Evolutionary conservation across 92 coral and sea anemone genomes (phyloP).

Genomic region (Palythoa caribaeorum): DNA sequence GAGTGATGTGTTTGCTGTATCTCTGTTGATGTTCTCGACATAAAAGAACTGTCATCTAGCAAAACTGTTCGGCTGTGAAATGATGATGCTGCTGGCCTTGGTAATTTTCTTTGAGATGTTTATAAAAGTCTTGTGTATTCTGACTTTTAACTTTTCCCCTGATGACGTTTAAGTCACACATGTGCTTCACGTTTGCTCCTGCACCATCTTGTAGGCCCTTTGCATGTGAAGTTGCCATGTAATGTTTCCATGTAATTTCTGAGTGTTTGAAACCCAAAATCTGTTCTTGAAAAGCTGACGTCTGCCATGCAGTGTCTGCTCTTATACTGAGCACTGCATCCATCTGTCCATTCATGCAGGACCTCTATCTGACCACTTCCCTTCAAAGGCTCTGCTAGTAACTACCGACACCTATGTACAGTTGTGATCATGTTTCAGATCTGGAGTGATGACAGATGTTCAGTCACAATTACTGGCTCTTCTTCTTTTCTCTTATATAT

Average conservation of each 20-base stretch:
- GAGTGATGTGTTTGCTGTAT: background rate
- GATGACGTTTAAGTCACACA: background rate
- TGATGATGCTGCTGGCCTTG: background rate
- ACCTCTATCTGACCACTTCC: background rate
- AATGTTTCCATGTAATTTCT: background rate
- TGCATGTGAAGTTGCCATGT: background rate
- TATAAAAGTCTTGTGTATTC: background rate
- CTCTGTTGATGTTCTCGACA: background rate
- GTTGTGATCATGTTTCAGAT: background rate
- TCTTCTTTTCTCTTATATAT: conserved; percentile 11
- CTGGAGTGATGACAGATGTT: background rate
- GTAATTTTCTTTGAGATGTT: background rate
- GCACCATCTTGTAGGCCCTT: background rate
- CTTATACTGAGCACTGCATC: conserved; percentile 60
- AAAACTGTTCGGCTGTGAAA: background rate
- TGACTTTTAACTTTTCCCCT: background rate
- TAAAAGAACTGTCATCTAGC: background rate
- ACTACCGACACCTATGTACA: background rate
- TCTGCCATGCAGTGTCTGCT: conserved; percentile 30
- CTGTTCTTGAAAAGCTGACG: background rate
- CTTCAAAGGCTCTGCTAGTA: background rate
- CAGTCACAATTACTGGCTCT: background rate
- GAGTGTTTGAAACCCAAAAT: background rate
- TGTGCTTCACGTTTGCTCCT: background rate
- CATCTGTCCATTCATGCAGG: background rate